A percentile compares a stretch with the other conserved stretches of the same genome.
phyloP scores from a whole-genome alignment of 1,140 invertebrate species.

The Dendroctonus ponderosae region DNA sequence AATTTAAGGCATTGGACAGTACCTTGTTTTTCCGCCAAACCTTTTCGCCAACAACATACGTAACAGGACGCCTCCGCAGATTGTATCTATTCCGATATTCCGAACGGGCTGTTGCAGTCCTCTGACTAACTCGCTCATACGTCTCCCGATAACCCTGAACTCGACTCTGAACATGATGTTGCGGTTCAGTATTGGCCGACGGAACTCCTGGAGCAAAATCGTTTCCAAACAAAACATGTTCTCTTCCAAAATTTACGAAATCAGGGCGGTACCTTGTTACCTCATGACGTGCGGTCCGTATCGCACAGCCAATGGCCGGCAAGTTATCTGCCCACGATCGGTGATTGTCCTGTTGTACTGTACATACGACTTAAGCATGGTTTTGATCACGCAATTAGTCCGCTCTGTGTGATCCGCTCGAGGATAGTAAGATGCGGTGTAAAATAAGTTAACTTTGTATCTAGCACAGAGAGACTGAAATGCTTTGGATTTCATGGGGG shows the following conservation, averaged over 20 bases:
- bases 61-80: constrained; percentile 18
- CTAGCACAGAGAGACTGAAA: constrained; percentile 23
- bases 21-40: constrained; percentile 30
- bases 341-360: constrained; percentile 32
- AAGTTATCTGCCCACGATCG: constrained; percentile 31
- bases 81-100: constrained; percentile 25
- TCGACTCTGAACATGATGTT: background rate
- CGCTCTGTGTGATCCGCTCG: constrained; percentile 37
- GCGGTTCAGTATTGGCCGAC: background rate
- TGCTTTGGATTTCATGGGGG: constrained; percentile 29
- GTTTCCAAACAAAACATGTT: constrained; percentile 17
- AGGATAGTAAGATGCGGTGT: constrained; percentile 37
- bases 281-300: constrained; percentile 27
- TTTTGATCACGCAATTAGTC: constrained; percentile 37
- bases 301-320: constrained; percentile 28
- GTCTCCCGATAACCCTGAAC: background rate
- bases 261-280: constrained; percentile 39
- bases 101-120: background rate
- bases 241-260: constrained; percentile 37
- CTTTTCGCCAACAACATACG: constrained; percentile 11
- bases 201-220: background rate
- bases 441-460: constrained; percentile 26
- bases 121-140: background rate
- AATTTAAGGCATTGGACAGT: constrained; percentile 32
- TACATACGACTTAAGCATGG: constrained; percentile 34